phyloP scores from a whole-genome alignment of 2,113 vertebrate species.

The Aviceda subcristata region DNA sequence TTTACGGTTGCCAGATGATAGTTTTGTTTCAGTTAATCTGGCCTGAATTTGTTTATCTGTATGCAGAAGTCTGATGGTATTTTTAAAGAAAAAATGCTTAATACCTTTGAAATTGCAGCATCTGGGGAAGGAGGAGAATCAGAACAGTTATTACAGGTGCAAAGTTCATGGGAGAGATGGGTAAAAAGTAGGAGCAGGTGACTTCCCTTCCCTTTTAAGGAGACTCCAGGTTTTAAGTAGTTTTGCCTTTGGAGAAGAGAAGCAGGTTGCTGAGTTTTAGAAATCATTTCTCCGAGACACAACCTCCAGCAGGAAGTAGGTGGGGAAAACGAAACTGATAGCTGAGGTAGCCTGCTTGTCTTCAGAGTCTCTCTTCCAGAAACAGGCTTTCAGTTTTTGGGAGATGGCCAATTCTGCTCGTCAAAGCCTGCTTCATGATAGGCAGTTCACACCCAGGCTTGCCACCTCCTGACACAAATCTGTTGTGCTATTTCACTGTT shows the following conservation, averaged over 20 bases:
- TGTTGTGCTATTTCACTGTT: conserved; percentile 56
- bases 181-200: background rate
- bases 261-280: background rate
- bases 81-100: background rate
- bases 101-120: background rate
- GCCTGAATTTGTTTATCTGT: background rate
- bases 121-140: background rate
- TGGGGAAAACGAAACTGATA: background rate
- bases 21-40: background rate
- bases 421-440: conserved; percentile 35
- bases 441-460: conserved; percentile 53
- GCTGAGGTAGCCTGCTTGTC: background rate
- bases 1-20: background rate
- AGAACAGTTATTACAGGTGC: background rate
- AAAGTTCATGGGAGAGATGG: background rate
- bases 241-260: background rate
- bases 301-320: background rate
- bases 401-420: conserved; percentile 25
- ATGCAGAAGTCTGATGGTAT: background rate
- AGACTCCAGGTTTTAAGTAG: background rate
- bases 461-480: conserved; percentile 64
- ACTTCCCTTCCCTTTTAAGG: background rate
- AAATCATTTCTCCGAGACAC: background rate
- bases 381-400: conserved; percentile 5
- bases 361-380: background rate